phyloP scores from a whole-genome alignment of 1,140 invertebrate species.

The Myzus persicae region DNA sequence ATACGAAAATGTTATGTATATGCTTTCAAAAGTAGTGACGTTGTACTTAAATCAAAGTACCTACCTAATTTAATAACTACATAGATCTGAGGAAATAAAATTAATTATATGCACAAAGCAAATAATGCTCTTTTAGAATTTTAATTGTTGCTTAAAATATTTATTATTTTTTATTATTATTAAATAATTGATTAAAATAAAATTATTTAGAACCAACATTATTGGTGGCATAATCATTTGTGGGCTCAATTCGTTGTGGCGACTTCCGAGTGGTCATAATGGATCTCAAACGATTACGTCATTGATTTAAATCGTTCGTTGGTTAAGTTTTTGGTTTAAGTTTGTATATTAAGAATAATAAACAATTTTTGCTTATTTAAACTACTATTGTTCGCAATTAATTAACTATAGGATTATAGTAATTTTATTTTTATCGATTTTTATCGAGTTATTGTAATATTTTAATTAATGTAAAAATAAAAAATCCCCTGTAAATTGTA shows the following conservation, averaged over 20 bases:
- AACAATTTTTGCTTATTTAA: slow-evolving; percentile 50
- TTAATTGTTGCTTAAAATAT: slow-evolving; percentile 55
- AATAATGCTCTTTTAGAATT: slow-evolving; percentile 53
- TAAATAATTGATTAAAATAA: slow-evolving; percentile 43
- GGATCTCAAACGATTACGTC: slow-evolving; percentile 43
- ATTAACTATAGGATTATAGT: slow-evolving; percentile 55
- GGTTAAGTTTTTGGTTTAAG: slow-evolving; percentile 51
- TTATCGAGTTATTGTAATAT: slow-evolving; percentile 54
- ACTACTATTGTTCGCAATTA: slow-evolving; percentile 49
- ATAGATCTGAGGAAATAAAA: slow-evolving; percentile 54
- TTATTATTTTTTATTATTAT: slow-evolving; percentile 53
- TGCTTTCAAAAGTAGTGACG: background rate
- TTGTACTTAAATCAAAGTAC: slow-evolving; percentile 43
- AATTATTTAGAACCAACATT: slow-evolving; percentile 55
- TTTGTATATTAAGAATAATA: slow-evolving; percentile 51
- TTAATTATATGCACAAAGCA: slow-evolving; percentile 43
- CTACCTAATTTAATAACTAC: slow-evolving; percentile 23
- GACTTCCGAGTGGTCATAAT: slow-evolving; percentile 55
- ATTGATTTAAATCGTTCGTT: slow-evolving; percentile 51
- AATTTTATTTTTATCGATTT: slow-evolving; percentile 57
- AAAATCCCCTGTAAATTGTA: slow-evolving; percentile 52
- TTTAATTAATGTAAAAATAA: slow-evolving; percentile 56
- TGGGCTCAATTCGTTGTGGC: slow-evolving; percentile 57
- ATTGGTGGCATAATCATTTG: slow-evolving; percentile 53
- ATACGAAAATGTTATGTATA: background rate